Evolutionary conservation across 2,888 invertebrate genomes (phyloP).

Genomic region (Drosophila engyochracea): DNA sequence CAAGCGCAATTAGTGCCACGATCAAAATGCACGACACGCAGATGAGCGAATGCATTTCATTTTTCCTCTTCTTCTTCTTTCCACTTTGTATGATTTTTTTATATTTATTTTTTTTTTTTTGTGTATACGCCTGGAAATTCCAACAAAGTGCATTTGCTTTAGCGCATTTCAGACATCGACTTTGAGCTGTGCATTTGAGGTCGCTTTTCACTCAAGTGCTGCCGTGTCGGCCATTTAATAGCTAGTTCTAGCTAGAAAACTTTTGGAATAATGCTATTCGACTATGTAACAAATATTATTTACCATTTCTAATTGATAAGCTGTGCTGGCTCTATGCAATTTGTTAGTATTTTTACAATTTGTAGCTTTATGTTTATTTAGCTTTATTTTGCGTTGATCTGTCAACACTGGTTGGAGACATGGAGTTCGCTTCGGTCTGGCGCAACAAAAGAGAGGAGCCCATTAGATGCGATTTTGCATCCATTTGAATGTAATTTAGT

Average conservation of each 20-base stretch:
- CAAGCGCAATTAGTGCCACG: slow-evolving; percentile 71
- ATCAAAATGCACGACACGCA: slow-evolving; percentile 70
- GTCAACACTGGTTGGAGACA: slow-evolving; percentile 22
- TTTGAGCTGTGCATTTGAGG: slow-evolving; percentile 61
- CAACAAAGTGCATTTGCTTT: slow-evolving; percentile 65
- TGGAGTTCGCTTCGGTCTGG: slow-evolving; percentile 18
- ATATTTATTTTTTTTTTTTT: slow-evolving; percentile 1
- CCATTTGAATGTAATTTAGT: slow-evolving; percentile 78
- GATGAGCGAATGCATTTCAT: slow-evolving; percentile 62
- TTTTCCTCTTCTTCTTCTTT: slow-evolving; percentile 27
- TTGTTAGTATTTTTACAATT: background rate
- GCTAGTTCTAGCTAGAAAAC: background rate
- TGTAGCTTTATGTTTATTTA: no score
- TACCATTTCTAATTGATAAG: background rate
- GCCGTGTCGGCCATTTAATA: background rate
- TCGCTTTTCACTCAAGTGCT: slow-evolving; percentile 64
- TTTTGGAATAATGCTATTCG: background rate
- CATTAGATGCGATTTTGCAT: slow-evolving; percentile 75
- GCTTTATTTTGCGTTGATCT: slow-evolving; percentile 1
- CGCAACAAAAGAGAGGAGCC: slow-evolving; percentile 66
- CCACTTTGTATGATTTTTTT: slow-evolving; percentile 7
- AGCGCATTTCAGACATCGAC: slow-evolving; percentile 49
- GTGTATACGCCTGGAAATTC: slow-evolving; percentile 36
- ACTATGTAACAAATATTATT: background rate
- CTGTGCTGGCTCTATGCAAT: background rate